Conservation (phyloP, 2,797 vertebrate species). For the Pipistrellus nathusii region DNA sequence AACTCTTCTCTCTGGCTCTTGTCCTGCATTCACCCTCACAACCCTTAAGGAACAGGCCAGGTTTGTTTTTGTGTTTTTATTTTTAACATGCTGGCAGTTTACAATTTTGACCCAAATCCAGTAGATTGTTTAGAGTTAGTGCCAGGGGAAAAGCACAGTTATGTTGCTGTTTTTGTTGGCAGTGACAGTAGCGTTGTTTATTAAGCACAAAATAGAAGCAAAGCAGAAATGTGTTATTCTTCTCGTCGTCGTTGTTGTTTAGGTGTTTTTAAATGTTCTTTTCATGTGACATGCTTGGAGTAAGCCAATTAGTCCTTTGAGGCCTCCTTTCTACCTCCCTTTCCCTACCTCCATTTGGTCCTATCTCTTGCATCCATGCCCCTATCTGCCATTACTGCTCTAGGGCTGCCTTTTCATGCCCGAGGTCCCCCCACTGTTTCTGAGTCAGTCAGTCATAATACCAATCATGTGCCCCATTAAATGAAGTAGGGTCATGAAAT, state of each 20-base stretch:
- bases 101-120: slow-evolving; percentile 71
- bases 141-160: slow-evolving; percentile 33
- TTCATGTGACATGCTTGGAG: background rate
- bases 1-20: slow-evolving; percentile 68
- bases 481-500: background rate
- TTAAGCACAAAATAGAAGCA: slow-evolving; percentile 64
- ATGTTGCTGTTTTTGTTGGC: slow-evolving; percentile 52
- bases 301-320: background rate
- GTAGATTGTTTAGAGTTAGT: slow-evolving; percentile 75
- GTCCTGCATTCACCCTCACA: slow-evolving; percentile 61
- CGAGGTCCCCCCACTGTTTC: background rate
- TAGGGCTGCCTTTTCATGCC: background rate
- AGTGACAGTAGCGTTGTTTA: slow-evolving; percentile 51
- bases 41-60: slow-evolving; percentile 62
- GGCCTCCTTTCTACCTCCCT: background rate
- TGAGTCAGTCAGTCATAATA: background rate
- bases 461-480: background rate
- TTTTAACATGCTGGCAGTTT: slow-evolving; percentile 68
- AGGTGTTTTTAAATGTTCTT: slow-evolving; percentile 10
- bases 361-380: background rate
- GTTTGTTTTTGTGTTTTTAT: slow-evolving; percentile 74
- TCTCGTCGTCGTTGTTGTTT: background rate
- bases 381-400: background rate
- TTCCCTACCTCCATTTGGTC: background rate
- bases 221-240: slow-evolving; percentile 39